phyloP scores from a whole-genome alignment of 1,140 invertebrate genomes.

The Achatina immaculata region DNA sequence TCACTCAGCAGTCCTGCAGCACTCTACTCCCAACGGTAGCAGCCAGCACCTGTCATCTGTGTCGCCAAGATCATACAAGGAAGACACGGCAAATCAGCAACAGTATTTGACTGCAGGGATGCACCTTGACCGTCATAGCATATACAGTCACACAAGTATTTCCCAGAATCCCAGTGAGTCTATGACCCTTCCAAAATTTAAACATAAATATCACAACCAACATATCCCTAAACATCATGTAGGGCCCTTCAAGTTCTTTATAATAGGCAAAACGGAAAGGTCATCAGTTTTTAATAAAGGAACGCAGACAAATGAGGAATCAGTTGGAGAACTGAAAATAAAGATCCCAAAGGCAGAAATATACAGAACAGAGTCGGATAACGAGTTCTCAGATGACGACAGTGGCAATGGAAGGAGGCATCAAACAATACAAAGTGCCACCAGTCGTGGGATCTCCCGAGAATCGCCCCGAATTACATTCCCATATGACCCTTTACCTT shows the following conservation, averaged over 20 bases:
- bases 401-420: background rate
- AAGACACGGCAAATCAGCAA: constrained; percentile 13
- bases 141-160: constrained; percentile 17
- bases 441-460: background rate
- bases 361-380: constrained; percentile 23
- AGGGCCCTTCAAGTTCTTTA: constrained; percentile 32
- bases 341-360: constrained; percentile 35
- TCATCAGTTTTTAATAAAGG: constrained; percentile 30
- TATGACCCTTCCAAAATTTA: constrained; percentile 37
- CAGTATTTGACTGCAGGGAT: background rate
- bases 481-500: constrained; percentile 34
- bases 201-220: constrained; percentile 35
- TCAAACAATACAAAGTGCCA: background rate
- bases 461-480: constrained; percentile 37
- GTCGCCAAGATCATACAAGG: constrained; percentile 34
- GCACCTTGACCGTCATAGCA: constrained; percentile 13
- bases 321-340: constrained; percentile 34
- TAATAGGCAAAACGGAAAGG: constrained; percentile 27
- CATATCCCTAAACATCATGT: constrained; percentile 1
- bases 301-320: constrained; percentile 32
- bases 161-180: constrained; percentile 17
- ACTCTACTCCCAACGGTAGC: constrained; percentile 27
- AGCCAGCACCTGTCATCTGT: constrained; percentile 13
- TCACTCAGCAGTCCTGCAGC: constrained; percentile 25
- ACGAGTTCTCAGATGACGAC: constrained; percentile 27